phyloP scores from a whole-genome alignment of 2,888 invertebrate genomes.

The Hemicrepidius hirtus region DNA sequence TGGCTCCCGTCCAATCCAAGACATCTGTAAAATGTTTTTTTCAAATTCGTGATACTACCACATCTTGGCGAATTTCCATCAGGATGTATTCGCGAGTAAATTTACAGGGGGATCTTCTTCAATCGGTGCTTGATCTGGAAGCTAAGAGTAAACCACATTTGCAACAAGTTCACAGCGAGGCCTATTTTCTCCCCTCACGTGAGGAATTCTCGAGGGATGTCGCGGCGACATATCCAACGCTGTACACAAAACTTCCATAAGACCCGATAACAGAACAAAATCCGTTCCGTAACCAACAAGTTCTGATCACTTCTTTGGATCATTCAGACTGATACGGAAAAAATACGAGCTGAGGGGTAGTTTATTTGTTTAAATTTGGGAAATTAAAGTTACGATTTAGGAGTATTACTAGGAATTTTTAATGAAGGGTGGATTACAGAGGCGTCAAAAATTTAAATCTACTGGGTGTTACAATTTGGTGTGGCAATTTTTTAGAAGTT shows the following conservation, averaged over 20 bases:
- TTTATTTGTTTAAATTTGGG: too few relatives aligned
- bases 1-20: constrained; percentile 9
- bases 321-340: neutral
- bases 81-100: constrained; percentile 3
- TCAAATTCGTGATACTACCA: neutral
- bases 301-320: constrained; percentile 16
- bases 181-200: constrained; percentile 21
- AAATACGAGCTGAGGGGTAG: neutral
- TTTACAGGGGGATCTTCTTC: constrained; percentile 16
- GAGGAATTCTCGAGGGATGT: constrained; percentile 16
- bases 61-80: constrained; percentile 24
- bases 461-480: too few relatives aligned
- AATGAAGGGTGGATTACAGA: too few relatives aligned
- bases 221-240: constrained; percentile 20
- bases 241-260: constrained; percentile 23
- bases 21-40: constrained; percentile 6
- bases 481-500: too few relatives aligned
- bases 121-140: constrained; percentile 12
- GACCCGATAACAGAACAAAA: constrained; percentile 21
- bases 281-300: constrained; percentile 3
- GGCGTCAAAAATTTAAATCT: too few relatives aligned
- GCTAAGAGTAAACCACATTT: constrained; percentile 14
- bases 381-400: too few relatives aligned
- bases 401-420: too few relatives aligned
- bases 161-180: constrained; percentile 23